Evolutionary conservation across 2,888 invertebrate species (phyloP).

Genomic region (Eupeodes luniger): DNA sequence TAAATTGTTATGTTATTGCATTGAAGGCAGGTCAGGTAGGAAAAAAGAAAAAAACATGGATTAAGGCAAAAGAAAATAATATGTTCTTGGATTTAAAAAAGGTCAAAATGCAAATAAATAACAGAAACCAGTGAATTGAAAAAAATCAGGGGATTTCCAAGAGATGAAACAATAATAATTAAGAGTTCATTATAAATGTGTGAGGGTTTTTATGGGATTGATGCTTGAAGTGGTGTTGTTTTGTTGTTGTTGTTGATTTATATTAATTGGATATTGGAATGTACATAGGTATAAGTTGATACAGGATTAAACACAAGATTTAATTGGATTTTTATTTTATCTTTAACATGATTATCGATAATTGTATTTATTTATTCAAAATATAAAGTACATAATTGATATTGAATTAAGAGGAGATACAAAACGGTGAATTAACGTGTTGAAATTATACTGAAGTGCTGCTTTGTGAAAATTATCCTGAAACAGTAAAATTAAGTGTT

Average conservation of each 20-base stretch:
- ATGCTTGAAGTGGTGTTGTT: constrained; percentile 9
- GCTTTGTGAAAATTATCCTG: too few relatives aligned
- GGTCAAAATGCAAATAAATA: constrained; percentile 52
- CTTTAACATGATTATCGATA: not conserved
- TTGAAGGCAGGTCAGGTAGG: constrained; percentile 12
- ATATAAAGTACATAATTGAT: not conserved
- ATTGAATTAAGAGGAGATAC: not conserved
- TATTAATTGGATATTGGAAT: not conserved
- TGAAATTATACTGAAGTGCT: too few relatives aligned
- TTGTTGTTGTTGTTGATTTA: not conserved
- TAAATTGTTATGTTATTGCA: constrained; percentile 19
- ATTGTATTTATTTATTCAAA: constrained; percentile 2
- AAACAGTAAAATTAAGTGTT: too few relatives aligned
- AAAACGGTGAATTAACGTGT: not conserved
- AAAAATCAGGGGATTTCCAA: constrained; percentile 60
- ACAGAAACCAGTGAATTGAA: constrained; percentile 32
- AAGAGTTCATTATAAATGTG: not conserved
- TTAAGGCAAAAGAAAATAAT: not conserved
- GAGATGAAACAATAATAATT: constrained; percentile 38
- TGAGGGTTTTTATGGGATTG: not conserved
- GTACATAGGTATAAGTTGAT: not conserved
- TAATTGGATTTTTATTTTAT: constrained; percentile 1
- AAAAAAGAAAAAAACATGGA: not conserved
- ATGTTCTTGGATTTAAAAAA: not conserved
- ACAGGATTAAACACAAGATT: not conserved